These are phyloP conservation scores for Bambusicola thoracicus DNA, from an alignment of 2,113 vertebrate genomes.

Conservation along the genomic window DNA sequence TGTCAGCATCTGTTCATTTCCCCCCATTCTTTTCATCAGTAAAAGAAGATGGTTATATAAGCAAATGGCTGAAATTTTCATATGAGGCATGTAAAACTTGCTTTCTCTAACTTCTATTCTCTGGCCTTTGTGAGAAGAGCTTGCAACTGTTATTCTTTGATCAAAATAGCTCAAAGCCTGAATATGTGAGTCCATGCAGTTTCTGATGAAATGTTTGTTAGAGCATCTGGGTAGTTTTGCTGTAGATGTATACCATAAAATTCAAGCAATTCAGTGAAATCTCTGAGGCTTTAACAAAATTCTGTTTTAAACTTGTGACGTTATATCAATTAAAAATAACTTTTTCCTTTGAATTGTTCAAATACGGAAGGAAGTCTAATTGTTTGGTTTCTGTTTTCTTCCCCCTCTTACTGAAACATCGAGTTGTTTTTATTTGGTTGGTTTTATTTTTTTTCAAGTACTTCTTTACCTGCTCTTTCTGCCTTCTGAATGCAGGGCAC, in stretches of 20 bases:
- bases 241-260: background rate
- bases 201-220: background rate
- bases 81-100: background rate
- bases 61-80: background rate
- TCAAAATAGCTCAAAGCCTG: background rate
- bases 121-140: background rate
- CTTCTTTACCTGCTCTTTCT: background rate
- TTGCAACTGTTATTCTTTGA: background rate
- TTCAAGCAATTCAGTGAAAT: background rate
- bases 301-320: background rate
- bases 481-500: background rate
- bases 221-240: background rate
- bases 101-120: background rate
- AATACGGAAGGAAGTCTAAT: background rate
- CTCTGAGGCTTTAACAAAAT: background rate
- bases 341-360: background rate
- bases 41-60: background rate
- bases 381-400: background rate
- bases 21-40: background rate
- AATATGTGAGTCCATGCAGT: background rate
- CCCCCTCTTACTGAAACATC: background rate
- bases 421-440: background rate
- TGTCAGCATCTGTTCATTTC: constrained; percentile 32
- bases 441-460: background rate
- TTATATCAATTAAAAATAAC: background rate